These are phyloP conservation scores for Itoplectis maculator DNA, from an alignment of 2,888 invertebrate genomes.

Conservation along the genomic window DNA sequence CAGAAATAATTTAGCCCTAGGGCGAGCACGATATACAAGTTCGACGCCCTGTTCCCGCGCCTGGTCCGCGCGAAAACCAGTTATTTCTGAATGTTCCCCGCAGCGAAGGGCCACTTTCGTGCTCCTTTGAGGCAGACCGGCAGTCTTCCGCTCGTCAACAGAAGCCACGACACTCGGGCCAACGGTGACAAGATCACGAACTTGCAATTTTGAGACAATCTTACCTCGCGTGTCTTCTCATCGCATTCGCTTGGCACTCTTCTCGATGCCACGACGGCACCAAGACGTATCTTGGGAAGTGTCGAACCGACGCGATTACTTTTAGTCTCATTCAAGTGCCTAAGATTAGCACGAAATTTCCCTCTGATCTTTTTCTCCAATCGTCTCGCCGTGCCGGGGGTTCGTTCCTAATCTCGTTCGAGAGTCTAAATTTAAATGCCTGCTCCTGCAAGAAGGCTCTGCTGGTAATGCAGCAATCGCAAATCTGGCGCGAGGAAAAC, in stretches of 20 bases:
- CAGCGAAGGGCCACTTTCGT: slow-evolving; percentile 34
- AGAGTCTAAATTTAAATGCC: slow-evolving; percentile 4
- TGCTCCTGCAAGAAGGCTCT: not conserved
- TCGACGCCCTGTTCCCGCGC: slow-evolving; percentile 54
- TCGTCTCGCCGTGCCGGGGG: not conserved
- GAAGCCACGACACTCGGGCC: slow-evolving; percentile 20
- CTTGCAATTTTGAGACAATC: slow-evolving; percentile 33
- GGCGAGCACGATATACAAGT: slow-evolving; percentile 56
- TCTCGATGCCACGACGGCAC: not conserved
- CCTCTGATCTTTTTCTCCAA: not conserved
- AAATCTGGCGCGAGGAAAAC: slow-evolving; percentile 5
- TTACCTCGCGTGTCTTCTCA: not conserved
- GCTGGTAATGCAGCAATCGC: not conserved
- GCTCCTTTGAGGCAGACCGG: slow-evolving; percentile 24
- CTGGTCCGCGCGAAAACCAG: slow-evolving; percentile 51
- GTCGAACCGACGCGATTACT: not conserved
- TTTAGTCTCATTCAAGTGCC: not conserved
- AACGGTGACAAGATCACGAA: slow-evolving; percentile 44
- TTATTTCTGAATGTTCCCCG: slow-evolving; percentile 51
- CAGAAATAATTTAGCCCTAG: slow-evolving; percentile 48
- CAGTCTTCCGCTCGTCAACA: slow-evolving; percentile 13
- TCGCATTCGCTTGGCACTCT: not conserved
- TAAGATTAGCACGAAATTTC: not conserved
- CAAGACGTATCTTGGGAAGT: not conserved
- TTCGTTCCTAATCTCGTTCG: not conserved